Evolutionary conservation across 92 coral and sea anemone genomes (phyloP).

Genomic region (Ricordea florida): DNA sequence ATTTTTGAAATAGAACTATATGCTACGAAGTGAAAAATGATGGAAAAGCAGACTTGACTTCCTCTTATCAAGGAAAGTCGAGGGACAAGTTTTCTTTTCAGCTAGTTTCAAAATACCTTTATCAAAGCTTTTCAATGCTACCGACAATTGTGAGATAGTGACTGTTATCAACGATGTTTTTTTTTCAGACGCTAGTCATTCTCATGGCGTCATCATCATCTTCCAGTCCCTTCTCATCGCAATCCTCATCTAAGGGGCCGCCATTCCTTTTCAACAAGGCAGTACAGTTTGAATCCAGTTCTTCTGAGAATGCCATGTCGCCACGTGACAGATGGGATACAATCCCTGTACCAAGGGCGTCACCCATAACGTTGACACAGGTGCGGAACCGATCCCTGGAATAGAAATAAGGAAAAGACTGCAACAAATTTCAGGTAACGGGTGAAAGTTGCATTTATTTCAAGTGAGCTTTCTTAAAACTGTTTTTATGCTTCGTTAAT

Average conservation of each 20-base stretch:
- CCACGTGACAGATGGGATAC: slow-evolving; percentile 91
- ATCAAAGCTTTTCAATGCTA: too few species aligned
- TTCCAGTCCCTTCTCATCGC: background rate
- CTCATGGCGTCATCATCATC: slow-evolving; percentile 16
- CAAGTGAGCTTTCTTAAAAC: too few species aligned
- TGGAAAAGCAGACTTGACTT: too few species aligned
- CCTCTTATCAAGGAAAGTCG: too few species aligned
- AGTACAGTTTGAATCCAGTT: slow-evolving; percentile 10
- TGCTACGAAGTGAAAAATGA: too few species aligned
- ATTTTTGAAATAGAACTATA: too few species aligned
- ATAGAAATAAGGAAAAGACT: background rate
- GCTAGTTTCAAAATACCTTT: too few species aligned
- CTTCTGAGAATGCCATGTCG: slow-evolving; percentile 76
- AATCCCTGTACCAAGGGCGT: slow-evolving; percentile 93
- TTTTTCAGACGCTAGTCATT: slow-evolving; percentile 23
- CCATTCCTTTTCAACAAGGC: slow-evolving; percentile 21
- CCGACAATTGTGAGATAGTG: too few species aligned
- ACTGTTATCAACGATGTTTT: too few species aligned
- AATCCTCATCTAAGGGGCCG: slow-evolving; percentile 10
- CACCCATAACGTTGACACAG: slow-evolving; percentile 89
- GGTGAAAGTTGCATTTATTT: background rate
- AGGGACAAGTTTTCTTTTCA: too few species aligned
- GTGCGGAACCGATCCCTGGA: slow-evolving; percentile 96
- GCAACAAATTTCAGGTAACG: background rate
- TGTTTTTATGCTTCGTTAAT: too few species aligned